Conservation (phyloP, 2,888 invertebrate species). For the Athripsodes cinereus region DNA sequence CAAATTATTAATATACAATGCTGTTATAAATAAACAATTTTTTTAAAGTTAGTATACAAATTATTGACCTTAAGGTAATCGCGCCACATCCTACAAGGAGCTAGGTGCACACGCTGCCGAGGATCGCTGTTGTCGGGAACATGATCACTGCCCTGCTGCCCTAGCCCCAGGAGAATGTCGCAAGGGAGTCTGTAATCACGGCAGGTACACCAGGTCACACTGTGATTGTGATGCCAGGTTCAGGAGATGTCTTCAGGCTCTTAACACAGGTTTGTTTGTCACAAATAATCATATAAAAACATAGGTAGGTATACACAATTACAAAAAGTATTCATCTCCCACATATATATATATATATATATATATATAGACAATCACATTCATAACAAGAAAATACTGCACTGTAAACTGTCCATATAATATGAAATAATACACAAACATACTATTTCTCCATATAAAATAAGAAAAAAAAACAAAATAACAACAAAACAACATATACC, state of each 20-base stretch:
- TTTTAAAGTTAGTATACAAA: not conserved
- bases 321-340: no score
- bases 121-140: conserved; percentile 68
- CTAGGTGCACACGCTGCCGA: conserved; percentile 57
- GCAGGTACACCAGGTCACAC: conserved; percentile 63
- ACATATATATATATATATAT: no score
- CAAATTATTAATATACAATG: no score
- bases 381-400: no score
- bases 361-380: no score
- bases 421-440: no score
- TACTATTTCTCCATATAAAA: no score
- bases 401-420: no score
- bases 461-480: no score
- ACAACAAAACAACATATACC: no score
- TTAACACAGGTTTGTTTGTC: conserved; percentile 44
- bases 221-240: conserved; percentile 71
- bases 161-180: conserved; percentile 55
- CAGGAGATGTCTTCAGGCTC: conserved; percentile 59
- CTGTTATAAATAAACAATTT: no score
- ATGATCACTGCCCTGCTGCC: conserved; percentile 62
- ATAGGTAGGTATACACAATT: no score
- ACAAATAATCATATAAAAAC: not conserved
- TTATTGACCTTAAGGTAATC: conserved; percentile 40
- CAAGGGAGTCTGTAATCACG: conserved; percentile 61
- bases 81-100: conserved; percentile 57